These are phyloP conservation scores for Centropus bengalensis DNA, from an alignment of 2,113 vertebrate genomes.

Conservation along the genomic window DNA sequence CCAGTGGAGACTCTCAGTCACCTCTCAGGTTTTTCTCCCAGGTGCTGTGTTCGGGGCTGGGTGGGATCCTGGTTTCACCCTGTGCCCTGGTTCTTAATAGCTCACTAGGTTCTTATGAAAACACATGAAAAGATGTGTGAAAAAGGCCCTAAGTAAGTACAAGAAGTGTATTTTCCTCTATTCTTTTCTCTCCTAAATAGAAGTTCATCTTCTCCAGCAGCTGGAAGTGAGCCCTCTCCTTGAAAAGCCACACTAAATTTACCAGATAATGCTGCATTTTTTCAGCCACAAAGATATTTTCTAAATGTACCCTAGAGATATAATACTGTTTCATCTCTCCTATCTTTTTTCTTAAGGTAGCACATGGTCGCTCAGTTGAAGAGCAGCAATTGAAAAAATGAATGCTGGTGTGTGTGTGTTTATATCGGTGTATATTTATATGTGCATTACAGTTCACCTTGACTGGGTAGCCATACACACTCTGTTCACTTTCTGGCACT, in stretches of 20 bases:
- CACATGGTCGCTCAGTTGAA: not conserved
- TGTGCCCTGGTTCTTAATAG: not conserved
- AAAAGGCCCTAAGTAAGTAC: not conserved
- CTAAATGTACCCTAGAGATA: not conserved
- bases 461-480: not conserved
- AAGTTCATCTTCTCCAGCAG: not conserved
- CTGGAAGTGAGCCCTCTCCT: accelerated
- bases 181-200: not conserved
- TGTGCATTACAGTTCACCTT: not conserved
- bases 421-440: not conserved
- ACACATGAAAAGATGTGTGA: not conserved
- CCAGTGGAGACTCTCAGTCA: not conserved
- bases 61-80: not conserved
- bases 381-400: not conserved
- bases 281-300: not conserved
- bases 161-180: not conserved
- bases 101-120: not conserved
- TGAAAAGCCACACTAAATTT: not conserved
- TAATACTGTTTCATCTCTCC: not conserved
- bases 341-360: not conserved
- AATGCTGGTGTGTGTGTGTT: not conserved
- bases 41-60: not conserved
- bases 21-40: not conserved
- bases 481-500: not conserved
- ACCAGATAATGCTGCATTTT: not conserved